Percentiles rank a stretch among this genome's conserved stretches.
phyloP scores from a whole-genome alignment of 2,888 invertebrate genomes.

The Cryptus armator region DNA sequence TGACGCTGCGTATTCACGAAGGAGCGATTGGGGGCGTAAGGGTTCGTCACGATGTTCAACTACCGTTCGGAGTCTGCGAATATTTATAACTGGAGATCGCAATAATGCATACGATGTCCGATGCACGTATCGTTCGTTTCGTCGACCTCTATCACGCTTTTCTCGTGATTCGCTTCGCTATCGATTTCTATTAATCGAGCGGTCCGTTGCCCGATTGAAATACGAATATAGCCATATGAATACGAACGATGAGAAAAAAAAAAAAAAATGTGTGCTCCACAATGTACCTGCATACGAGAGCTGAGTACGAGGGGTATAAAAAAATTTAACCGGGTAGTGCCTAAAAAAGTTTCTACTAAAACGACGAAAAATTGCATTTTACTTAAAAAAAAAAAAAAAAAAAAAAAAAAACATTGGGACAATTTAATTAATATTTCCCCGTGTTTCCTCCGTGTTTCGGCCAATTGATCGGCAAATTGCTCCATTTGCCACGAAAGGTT shows the following conservation, averaged over 20 bases:
- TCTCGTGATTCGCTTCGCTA: conserved; percentile 45
- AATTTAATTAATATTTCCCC: too few relatives aligned
- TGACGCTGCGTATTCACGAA: neutral
- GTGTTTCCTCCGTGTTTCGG: too few relatives aligned
- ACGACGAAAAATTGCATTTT: neutral
- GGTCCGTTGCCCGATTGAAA: conserved; percentile 36
- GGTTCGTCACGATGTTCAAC: conserved; percentile 38
- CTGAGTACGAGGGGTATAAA: neutral
- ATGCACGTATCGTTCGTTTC: conserved; percentile 9
- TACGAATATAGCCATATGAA: conserved; percentile 20
- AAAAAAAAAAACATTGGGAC: too few relatives aligned
- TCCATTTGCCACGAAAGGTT: too few relatives aligned
- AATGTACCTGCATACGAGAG: neutral
- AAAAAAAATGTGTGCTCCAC: neutral
- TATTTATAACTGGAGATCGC: conserved; percentile 1
- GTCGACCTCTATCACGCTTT: neutral
- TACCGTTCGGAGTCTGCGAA: neutral
- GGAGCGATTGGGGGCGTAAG: neutral
- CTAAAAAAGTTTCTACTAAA: neutral
- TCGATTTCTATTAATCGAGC: conserved; percentile 60
- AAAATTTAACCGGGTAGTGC: neutral
- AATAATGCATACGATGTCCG: neutral
- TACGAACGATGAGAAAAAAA: conserved; percentile 17
- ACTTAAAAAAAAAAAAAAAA: conserved; percentile 2
- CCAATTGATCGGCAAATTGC: too few relatives aligned